phyloP scores from a whole-genome alignment of 2,888 invertebrate species.

The Stenichneumon culpator region DNA sequence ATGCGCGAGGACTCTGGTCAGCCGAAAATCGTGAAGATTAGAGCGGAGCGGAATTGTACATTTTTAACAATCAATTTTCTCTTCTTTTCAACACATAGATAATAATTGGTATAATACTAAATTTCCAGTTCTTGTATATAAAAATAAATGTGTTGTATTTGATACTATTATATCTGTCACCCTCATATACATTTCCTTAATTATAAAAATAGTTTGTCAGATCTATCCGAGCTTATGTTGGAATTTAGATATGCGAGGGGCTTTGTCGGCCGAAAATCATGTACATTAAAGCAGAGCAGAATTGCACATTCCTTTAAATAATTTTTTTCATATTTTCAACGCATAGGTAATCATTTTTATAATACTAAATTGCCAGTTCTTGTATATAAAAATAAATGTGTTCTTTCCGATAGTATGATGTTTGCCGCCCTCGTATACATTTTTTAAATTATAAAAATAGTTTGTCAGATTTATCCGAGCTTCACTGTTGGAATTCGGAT shows the following conservation, averaged over 20 bases:
- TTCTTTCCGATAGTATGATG: neutral
- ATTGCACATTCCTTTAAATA: no score
- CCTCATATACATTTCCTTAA: neutral
- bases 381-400: constrained; percentile 27
- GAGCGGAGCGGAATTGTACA: no score
- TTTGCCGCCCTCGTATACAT: neutral
- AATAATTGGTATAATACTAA: constrained; percentile 5
- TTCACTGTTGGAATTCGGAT: neutral
- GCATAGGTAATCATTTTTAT: neutral
- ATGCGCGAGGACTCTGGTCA: neutral
- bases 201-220: constrained; percentile 26
- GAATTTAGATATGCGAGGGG: neutral
- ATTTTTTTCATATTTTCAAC: no score
- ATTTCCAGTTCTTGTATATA: constrained; percentile 9
- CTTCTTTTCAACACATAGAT: neutral
- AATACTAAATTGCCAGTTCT: neutral
- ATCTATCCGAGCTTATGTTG: neutral
- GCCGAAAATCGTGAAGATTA: no score
- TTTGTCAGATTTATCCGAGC: constrained; percentile 12
- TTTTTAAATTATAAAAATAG: constrained; percentile 17
- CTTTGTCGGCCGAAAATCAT: no score
- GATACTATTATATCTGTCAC: neutral
- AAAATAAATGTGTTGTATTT: constrained; percentile 20
- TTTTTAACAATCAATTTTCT: no score
- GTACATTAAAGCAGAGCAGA: no score